Evolutionary conservation across 2,113 vertebrate species (phyloP).

Genomic region (Acrocephalus kingi): DNA sequence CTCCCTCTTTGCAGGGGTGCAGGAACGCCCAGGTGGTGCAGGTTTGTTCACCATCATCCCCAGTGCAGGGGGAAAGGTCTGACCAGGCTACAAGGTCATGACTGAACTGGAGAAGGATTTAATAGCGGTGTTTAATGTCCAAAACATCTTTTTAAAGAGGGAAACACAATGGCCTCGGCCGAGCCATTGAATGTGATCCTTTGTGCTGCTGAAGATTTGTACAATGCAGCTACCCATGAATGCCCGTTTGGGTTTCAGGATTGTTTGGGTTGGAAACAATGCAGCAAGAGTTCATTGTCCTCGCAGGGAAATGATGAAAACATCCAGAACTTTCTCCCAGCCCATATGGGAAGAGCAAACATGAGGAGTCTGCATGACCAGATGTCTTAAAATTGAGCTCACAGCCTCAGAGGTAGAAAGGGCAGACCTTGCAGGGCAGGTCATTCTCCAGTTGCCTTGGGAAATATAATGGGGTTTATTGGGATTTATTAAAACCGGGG

Average conservation of each 20-base stretch:
- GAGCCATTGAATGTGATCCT: neutral
- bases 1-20: neutral
- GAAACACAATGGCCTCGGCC: neutral
- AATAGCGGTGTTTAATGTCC: neutral
- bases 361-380: neutral
- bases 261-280: neutral
- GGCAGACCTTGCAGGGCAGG: neutral
- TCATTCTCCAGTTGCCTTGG: neutral
- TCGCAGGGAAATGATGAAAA: neutral
- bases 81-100: neutral
- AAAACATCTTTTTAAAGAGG: neutral
- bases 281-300: neutral
- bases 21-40: neutral
- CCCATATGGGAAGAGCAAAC: neutral
- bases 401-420: neutral
- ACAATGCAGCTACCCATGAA: neutral
- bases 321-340: conserved; percentile 2
- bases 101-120: neutral
- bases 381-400: neutral
- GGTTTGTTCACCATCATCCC: neutral
- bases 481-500: neutral
- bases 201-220: neutral
- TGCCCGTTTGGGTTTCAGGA: neutral
- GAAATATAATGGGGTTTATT: neutral
- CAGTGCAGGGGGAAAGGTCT: neutral